Percentiles rank a stretch among this genome's conserved stretches.
These are phyloP conservation scores for Zophobas atratus DNA, from an alignment of 1,140 invertebrate species.

Conservation along the genomic window DNA sequence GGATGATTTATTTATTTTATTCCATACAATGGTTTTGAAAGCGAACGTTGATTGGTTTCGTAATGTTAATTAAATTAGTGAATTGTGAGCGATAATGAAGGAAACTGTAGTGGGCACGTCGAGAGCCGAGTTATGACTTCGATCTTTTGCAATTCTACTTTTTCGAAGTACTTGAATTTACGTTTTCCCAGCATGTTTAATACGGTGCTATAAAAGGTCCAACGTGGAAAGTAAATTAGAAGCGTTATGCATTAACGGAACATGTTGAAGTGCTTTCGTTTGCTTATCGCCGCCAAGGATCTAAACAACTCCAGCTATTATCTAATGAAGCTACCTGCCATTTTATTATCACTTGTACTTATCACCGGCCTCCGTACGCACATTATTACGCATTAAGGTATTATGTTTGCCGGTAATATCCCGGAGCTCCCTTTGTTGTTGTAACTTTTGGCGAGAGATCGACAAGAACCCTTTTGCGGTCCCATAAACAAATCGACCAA, in stretches of 20 bases:
- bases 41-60: not conserved
- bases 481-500: slow-evolving; percentile 37
- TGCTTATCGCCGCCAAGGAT: slow-evolving; percentile 33
- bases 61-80: slow-evolving; percentile 22
- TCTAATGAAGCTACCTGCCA: slow-evolving; percentile 46
- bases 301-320: slow-evolving; percentile 44
- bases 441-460: slow-evolving; percentile 31
- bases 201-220: slow-evolving; percentile 28
- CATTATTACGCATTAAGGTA: slow-evolving; percentile 39
- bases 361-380: slow-evolving; percentile 33
- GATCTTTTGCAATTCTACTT: slow-evolving; percentile 25
- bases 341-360: slow-evolving; percentile 47
- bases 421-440: slow-evolving; percentile 28
- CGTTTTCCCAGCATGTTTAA: slow-evolving; percentile 24
- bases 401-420: slow-evolving; percentile 33
- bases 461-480: slow-evolving; percentile 35
- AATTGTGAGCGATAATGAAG: slow-evolving; percentile 23
- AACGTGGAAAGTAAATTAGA: slow-evolving; percentile 38
- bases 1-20: slow-evolving; percentile 14
- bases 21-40: slow-evolving; percentile 1
- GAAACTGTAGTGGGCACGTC: not conserved
- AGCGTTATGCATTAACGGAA: slow-evolving; percentile 42
- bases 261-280: slow-evolving; percentile 42
- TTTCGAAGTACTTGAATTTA: slow-evolving; percentile 34
- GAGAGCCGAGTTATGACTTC: slow-evolving; percentile 6